Conservation (phyloP, 2,113 vertebrate species). For the Macquaria australasica region DNA sequence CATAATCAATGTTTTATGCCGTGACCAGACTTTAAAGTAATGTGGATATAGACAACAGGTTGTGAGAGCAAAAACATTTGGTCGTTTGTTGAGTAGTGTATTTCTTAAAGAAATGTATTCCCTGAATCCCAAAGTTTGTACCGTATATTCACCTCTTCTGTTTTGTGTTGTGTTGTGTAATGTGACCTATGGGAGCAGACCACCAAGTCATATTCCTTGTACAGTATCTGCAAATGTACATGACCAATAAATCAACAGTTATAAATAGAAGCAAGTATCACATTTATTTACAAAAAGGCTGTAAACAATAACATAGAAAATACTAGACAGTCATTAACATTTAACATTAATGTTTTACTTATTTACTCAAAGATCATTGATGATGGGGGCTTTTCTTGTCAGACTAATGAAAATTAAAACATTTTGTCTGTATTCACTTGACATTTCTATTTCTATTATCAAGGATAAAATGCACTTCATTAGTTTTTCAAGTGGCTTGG, state of each 20-base stretch:
- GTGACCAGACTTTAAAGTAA: background rate
- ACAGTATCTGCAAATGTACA: background rate
- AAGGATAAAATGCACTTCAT: background rate
- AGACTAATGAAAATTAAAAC: background rate
- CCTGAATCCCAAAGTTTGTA: background rate
- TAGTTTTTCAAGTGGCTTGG: constrained; percentile 25
- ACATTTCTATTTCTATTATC: constrained; percentile 13
- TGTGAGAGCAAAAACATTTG: background rate
- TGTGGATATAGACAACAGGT: background rate
- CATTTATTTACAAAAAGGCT: background rate
- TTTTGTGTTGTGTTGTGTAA: background rate
- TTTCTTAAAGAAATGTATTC: background rate
- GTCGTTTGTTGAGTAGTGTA: background rate
- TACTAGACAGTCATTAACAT: background rate
- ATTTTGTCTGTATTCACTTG: constrained; percentile 1
- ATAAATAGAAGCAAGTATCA: background rate
- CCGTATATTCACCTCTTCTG: rapidly evolving
- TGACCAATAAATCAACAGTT: background rate
- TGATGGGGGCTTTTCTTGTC: background rate
- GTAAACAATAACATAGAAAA: background rate
- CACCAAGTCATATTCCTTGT: background rate
- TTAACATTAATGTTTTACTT: background rate
- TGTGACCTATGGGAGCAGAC: background rate
- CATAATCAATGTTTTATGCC: background rate
- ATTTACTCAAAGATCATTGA: background rate